Base-by-base conservation (phyloP, 2,888 invertebrate genomes). In the Steinernema carpocapsae region DNA sequence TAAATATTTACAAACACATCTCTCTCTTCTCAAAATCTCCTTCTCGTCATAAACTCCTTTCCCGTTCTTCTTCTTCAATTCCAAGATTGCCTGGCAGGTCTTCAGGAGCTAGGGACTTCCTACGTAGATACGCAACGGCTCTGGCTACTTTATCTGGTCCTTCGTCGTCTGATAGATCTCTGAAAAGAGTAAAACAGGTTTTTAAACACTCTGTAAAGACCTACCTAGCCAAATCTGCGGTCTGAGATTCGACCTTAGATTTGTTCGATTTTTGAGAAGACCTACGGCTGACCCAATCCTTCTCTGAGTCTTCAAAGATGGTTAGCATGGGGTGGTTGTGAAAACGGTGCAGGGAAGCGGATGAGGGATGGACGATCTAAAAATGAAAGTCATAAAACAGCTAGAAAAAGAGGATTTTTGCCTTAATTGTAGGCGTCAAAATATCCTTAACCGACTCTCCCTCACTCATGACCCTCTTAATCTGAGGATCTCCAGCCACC, bases 361-460 rank as follows among this genome's bases (percentile, higher is more conserved):
- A 51, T 1, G 78, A 79, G 14, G 78, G 75, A 45, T 78, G 78
- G 4, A 78, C 78, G 32, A 78, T 72, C 77, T 77, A 19, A 43
- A 79, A 78, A 43, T 2, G 24, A 7, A 19, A n/a, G 19, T 19
- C 14, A n/a, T 72, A 7, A 7, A 19, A 12, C 46, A 46, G 26
- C n/a, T n/a, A n/a, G n/a, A n/a, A n/a, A n/a, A n/a, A n/a, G n/a
- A n/a, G n/a, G n/a, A n/a, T 4, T 74, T 7, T 74, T 24, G 83
- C 84, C 76, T 85, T 84, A 17, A 84, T 73, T 0, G 84, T 78
- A 10, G 85, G 85, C 22, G 85, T 85, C 17, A 85, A 74, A 37
- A 85, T 82, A 75, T 85, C 85, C 56, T 81, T 73, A 6, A 75
- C 59, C n/a, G 59, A 46, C 32, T 59, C 51, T 1, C 14, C 48